Percentiles rank a stretch among this genome's conserved stretches.
Conservation (phyloP, 2,113 vertebrate genomes). For the Urocitellus parryii region DNA sequence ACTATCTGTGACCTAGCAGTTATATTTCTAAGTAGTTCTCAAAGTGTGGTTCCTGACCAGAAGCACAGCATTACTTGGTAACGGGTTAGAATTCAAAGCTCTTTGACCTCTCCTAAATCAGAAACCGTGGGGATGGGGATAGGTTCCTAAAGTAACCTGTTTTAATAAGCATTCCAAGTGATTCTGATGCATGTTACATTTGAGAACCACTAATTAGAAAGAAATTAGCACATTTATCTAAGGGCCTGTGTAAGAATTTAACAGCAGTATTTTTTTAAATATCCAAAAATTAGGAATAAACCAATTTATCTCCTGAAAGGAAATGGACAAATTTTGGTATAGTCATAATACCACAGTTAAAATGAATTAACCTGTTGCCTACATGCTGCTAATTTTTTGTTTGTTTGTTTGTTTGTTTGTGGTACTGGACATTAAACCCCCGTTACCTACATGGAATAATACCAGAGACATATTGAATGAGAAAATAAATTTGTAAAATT, state of each 20-base stretch:
- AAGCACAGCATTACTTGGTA: too few species aligned
- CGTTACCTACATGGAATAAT: neutral
- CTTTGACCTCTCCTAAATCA: too few species aligned
- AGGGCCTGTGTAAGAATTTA: neutral
- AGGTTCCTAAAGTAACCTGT: too few species aligned
- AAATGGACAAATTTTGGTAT: neutral
- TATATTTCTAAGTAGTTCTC: neutral
- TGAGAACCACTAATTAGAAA: neutral
- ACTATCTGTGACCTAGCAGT: neutral
- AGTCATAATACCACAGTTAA: neutral
- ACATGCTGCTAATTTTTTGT: too few species aligned
- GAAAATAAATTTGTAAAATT: too few species aligned
- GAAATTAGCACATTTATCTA: neutral
- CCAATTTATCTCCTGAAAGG: neutral
- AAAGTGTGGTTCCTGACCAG: neutral
- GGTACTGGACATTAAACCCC: too few species aligned
- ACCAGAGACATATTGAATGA: neutral
- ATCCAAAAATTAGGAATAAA: neutral
- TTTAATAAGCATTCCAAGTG: neutral
- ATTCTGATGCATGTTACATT: neutral
- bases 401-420: too few species aligned
- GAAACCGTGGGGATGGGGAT: too few species aligned
- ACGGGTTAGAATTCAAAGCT: too few species aligned
- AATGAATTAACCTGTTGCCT: conserved; percentile 1
- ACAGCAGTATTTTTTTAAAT: conserved; percentile 1